A percentile compares a stretch with the other conserved stretches of the same genome.
These are phyloP conservation scores for Melanotaenia maccullochi DNA, from an alignment of 2,797 vertebrate species.

Conservation along the genomic window DNA sequence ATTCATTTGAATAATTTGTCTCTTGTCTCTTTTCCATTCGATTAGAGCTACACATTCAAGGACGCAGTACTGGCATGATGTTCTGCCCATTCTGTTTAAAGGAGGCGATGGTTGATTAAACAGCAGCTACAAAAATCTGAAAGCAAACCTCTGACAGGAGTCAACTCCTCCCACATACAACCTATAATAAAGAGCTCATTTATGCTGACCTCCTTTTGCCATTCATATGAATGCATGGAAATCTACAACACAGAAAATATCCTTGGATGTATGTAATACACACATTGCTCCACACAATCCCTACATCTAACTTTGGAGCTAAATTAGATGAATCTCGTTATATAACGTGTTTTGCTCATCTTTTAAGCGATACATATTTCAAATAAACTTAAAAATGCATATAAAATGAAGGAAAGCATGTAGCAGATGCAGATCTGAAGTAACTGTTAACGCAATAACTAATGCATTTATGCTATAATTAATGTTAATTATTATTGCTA, in stretches of 20 bases:
- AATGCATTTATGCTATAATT: background rate
- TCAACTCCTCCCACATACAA: constrained; percentile 46
- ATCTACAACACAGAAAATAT: background rate
- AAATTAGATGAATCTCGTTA: background rate
- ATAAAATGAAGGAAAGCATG: background rate
- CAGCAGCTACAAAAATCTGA: constrained; percentile 42
- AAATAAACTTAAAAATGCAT: background rate
- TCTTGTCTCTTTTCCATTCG: constrained; percentile 36
- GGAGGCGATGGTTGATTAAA: constrained; percentile 63
- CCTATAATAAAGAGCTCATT: constrained; percentile 46
- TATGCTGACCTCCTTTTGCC: constrained; percentile 23
- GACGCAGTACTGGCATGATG: constrained; percentile 35
- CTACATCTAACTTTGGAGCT: background rate
- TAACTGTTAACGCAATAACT: background rate
- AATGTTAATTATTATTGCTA: too few species aligned
- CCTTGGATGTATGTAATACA: background rate
- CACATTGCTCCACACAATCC: background rate
- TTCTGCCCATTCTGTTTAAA: constrained; percentile 41
- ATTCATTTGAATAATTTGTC: constrained; percentile 64
- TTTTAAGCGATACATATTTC: background rate
- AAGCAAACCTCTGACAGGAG: constrained; percentile 48
- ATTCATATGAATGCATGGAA: constrained; percentile 7
- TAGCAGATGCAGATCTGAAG: background rate
- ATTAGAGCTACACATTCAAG: constrained; percentile 53
- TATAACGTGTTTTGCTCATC: background rate